Percentiles rank a stretch among this genome's conserved stretches.
phyloP scores from a whole-genome alignment of 2,797 vertebrate species.

The Clarias fuscus region DNA sequence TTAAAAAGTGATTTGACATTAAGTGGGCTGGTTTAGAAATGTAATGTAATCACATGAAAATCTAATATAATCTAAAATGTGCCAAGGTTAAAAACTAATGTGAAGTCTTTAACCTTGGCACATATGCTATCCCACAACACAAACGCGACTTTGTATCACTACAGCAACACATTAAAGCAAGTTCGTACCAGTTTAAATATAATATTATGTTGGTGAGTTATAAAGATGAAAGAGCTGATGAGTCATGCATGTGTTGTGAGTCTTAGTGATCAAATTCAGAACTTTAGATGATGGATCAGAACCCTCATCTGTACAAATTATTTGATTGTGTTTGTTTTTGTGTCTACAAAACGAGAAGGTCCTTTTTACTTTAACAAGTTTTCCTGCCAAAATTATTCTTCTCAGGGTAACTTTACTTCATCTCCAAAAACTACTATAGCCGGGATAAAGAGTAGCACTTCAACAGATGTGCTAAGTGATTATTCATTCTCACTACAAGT shows the following conservation, averaged over 20 bases:
- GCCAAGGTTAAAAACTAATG: not conserved
- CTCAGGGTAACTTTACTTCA: not conserved
- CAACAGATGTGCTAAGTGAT: not conserved
- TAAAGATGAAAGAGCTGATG: constrained; percentile 20
- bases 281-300: not conserved
- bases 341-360: not conserved
- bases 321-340: not conserved
- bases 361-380: not conserved
- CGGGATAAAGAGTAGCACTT: not conserved
- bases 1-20: not conserved
- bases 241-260: not conserved
- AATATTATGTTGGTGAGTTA: constrained; percentile 32
- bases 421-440: too few relatives aligned
- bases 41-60: constrained; percentile 4
- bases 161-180: constrained; percentile 51
- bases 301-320: not conserved
- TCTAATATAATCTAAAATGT: too few relatives aligned
- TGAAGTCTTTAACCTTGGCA: constrained; percentile 17
- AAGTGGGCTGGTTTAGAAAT: constrained; percentile 3
- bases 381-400: not conserved
- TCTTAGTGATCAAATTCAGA: not conserved
- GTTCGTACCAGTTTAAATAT: constrained; percentile 11
- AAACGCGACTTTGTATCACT: constrained; percentile 46
- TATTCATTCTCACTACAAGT: not conserved
- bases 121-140: constrained; percentile 23